Base-by-base conservation (phyloP, 2,888 invertebrate species). In the Hirtodrosophila cameraria region DNA sequence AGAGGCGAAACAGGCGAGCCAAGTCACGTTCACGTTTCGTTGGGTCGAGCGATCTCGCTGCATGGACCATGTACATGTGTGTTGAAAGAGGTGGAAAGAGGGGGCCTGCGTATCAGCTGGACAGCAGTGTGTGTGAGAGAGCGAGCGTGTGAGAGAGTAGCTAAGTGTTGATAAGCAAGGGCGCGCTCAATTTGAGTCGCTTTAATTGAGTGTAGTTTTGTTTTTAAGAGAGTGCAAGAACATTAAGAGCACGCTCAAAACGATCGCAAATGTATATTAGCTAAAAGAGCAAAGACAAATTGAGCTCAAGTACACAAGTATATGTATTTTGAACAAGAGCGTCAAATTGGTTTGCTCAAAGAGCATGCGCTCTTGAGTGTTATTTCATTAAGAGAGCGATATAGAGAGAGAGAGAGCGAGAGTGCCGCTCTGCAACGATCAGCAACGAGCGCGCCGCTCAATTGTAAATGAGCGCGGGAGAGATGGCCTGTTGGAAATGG, bases 21-120 rank as follows among this genome's bases (percentile, higher is more conserved):
- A 66, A 79, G 83, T 80, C 80, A 80, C 75, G 84, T 77, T 79
- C 70, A 76, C 79, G 79, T 74, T 81, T 69, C 67, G 76, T 50
- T 79, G 74, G 39, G 52, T 72, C 58, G 63, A 67, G 8, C 39
- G 72, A 72, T 67, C 59, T 45, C 39, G 18, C 11, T 31, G 39
- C 42, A 25, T 36, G 55, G 27, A 23, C 13, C 28, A 49, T 12
- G 28, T 28, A 38, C 27, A 20, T n/a, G n/a, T n/a, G n/a, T n/a
- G n/a, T n/a, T n/a, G n/a, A n/a, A n/a, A n/a, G n/a, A n/a, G n/a
- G 46, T 5, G 43, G 39, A n/a, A 33, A 30, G 45, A 42, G 50
- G 46, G 30, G 31, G 45, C 23, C 5, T 2, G 7, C 25, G 23
- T 49, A 62, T 43, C 72, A 70, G 67, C 70, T 72, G 72, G 38